Base-by-base conservation (phyloP, 1,140 invertebrate genomes). In the Sinonovacula constricta region DNA sequence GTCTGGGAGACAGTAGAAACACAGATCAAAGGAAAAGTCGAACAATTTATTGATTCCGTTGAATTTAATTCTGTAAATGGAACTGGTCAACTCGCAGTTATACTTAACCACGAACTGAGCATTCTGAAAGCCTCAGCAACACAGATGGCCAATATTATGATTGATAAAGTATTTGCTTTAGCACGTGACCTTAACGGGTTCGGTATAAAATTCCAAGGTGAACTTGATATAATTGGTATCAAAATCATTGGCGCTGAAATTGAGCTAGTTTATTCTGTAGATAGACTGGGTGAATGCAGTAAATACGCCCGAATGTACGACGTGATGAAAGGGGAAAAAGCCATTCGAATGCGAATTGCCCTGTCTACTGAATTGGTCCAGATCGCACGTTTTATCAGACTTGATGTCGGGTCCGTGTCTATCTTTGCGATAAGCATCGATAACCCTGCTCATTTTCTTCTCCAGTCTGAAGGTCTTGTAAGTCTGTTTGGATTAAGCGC, bases 211-310 rank as follows among this genome's bases (percentile, higher is more conserved):
- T 72, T 67, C 26, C 28, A 28, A 0, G 0, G 49, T 3, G 33
- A 24, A 10, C 51, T 65, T 14, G 68, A 34, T 49, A 28, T 67
- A 30, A 51, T 60, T 33, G 28, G 34, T 26, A 34, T 72, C 1
- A n/a, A 60, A 33, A 31, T 80, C 5, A 4, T n/a, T 14, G 33
- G 4, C 5, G 18, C 59, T 24, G 78, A 65, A 33, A 12, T 74
- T 5, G 69, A 80, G 28, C 18, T 74, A 0, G 31, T 72, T 33
- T 67, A 80, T 67, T 72, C 68, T 22, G 34, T 36, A n/a, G 62
- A 69, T n/a, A 22, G 51, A 10, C n/a, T 72, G 22, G 62, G 24
- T 59, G 26, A n/a, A 34, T 74, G 69, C 26, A 57, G 51, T 26
- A 31, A 51, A 15, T 80, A 45, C 54, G 33, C 60, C 0, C n/a